A percentile compares a stretch with the other conserved stretches of the same genome.
phyloP scores from a whole-genome alignment of 2,113 vertebrate genomes.

The Fukomys damarensis region DNA sequence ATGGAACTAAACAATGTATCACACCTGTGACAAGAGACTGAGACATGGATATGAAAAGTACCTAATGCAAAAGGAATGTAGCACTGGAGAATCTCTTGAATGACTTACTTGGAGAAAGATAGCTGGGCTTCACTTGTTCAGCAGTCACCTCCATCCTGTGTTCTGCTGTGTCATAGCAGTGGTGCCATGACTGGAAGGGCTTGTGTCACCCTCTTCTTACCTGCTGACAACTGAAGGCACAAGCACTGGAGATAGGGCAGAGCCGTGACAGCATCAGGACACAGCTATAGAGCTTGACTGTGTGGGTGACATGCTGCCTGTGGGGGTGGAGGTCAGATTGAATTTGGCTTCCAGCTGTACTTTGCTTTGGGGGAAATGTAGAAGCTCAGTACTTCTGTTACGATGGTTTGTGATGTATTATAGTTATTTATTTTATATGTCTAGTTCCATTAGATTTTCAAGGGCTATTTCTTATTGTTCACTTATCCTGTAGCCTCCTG shows the following conservation, averaged over 20 bases:
- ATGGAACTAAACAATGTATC: too few species aligned
- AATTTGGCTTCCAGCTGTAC: neutral
- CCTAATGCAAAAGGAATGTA: neutral
- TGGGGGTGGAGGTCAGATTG: neutral
- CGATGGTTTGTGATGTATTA: neutral
- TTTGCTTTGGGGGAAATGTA: neutral
- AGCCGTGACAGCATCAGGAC: neutral
- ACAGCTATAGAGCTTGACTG: neutral
- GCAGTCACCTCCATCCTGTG: neutral
- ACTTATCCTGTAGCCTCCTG: too few species aligned
- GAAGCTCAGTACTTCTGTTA: neutral
- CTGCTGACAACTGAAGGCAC: neutral
- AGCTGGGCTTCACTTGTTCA: neutral
- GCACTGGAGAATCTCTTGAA: neutral
- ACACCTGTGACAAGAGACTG: neutral
- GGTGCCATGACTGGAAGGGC: neutral
- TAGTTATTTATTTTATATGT: neutral
- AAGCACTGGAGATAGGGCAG: neutral
- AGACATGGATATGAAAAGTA: neutral
- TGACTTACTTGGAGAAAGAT: neutral
- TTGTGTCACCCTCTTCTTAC: neutral
- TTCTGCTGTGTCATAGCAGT: neutral
- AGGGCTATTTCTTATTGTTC: neutral
- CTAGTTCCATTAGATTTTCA: neutral
- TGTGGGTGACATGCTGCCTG: fast-evolving